These are phyloP conservation scores for Dermatemys mawii DNA, from an alignment of 2,113 vertebrate genomes.

Conservation along the genomic window DNA sequence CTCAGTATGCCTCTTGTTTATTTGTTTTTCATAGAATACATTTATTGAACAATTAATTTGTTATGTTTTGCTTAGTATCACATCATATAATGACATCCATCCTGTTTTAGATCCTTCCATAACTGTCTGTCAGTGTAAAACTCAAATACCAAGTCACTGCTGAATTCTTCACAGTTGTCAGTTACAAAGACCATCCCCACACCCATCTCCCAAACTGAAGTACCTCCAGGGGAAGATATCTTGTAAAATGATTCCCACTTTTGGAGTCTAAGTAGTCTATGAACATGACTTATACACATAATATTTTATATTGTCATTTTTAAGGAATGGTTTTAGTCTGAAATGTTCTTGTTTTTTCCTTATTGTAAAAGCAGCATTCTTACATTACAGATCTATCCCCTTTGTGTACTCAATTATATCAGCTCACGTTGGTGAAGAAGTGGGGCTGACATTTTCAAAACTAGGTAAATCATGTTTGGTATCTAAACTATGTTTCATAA, in stretches of 20 bases:
- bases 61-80: constrained; percentile 2
- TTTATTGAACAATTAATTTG: constrained; percentile 32
- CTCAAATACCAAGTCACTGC: neutral
- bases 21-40: neutral
- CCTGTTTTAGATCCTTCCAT: neutral
- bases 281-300: neutral
- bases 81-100: neutral
- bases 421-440: neutral
- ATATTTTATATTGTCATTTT: neutral
- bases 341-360: neutral
- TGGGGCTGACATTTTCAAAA: neutral
- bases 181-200: neutral
- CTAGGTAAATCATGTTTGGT: neutral
- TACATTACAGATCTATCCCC: neutral
- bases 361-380: neutral
- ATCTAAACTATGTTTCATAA: neutral
- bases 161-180: neutral
- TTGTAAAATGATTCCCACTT: neutral
- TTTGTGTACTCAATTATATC: neutral
- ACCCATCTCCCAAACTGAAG: fast-evolving
- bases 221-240: neutral
- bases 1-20: neutral
- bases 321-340: neutral
- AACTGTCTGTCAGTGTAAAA: neutral
- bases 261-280: neutral